A percentile compares a stretch with the other conserved stretches of the same genome.
phyloP scores from a whole-genome alignment of 2,797 vertebrate species.

The Selene dorsalis region DNA sequence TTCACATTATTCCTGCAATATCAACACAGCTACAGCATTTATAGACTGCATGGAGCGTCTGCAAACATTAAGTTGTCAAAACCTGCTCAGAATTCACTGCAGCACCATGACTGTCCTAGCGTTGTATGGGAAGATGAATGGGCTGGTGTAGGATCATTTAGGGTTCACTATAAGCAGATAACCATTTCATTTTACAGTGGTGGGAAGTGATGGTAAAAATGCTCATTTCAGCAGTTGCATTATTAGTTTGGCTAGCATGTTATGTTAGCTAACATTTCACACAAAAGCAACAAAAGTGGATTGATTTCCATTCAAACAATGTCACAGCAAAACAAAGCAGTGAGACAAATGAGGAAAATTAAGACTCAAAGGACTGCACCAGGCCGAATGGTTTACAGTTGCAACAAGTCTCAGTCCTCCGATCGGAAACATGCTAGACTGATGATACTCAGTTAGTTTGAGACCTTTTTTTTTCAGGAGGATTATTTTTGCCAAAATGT shows the following conservation, averaged over 20 bases:
- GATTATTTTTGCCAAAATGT: no score
- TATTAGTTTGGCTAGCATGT: not conserved
- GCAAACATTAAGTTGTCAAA: not conserved
- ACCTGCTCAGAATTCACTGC: not conserved
- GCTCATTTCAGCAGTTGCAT: not conserved
- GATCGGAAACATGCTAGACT: no score
- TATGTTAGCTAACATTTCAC: not conserved
- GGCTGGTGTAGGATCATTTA: not conserved
- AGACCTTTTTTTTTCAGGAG: no score
- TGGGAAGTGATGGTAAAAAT: not conserved
- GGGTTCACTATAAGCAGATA: not conserved
- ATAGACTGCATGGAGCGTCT: not conserved
- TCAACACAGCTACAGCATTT: not conserved
- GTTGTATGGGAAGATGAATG: not conserved
- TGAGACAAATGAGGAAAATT: no score
- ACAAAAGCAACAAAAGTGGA: not conserved
- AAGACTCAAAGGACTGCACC: no score
- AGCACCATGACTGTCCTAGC: no score
- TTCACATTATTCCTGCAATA: not conserved
- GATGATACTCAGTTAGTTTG: no score
- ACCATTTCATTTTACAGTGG: not conserved
- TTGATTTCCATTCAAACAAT: not conserved
- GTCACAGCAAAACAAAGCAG: not conserved
- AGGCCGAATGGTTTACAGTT: no score
- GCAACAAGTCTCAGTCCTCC: no score